Evolutionary conservation across 2,113 vertebrate genomes (phyloP).

Genomic region (Spea bombifrons): DNA sequence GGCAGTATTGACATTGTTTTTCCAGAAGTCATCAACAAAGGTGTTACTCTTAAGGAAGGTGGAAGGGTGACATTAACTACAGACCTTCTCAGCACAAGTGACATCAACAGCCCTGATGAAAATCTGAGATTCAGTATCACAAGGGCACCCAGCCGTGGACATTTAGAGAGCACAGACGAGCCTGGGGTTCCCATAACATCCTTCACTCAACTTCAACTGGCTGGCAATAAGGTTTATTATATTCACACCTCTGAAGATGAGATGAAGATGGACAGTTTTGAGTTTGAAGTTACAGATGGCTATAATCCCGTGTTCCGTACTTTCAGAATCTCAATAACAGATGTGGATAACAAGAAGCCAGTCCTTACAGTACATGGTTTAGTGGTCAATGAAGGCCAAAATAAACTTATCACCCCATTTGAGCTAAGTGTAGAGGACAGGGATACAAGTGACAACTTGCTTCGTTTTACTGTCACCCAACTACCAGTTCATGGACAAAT

Average conservation of each 20-base stretch:
- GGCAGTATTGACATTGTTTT: slow-evolving; percentile 53
- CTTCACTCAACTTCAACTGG: slow-evolving; percentile 61
- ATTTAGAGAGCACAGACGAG: slow-evolving; percentile 58
- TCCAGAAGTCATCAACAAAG: slow-evolving; percentile 61
- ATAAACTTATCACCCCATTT: slow-evolving; percentile 60
- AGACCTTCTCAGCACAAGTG: slow-evolving; percentile 59
- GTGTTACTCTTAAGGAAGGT: slow-evolving; percentile 58
- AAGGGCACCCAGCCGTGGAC: slow-evolving; percentile 51
- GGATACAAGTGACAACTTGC: slow-evolving; percentile 56
- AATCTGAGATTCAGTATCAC: slow-evolving; percentile 57
- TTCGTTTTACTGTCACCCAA: slow-evolving; percentile 58
- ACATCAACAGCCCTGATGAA: slow-evolving; percentile 58
- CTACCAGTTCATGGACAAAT: slow-evolving; percentile 59
- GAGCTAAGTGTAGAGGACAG: slow-evolving; percentile 60
- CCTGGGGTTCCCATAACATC: slow-evolving; percentile 54
- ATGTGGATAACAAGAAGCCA: slow-evolving; percentile 62
- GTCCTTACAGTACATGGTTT: slow-evolving; percentile 57
- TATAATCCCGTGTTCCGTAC: slow-evolving; percentile 54
- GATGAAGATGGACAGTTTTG: slow-evolving; percentile 61
- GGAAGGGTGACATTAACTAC: slow-evolving; percentile 58
- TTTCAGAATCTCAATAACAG: slow-evolving; percentile 59
- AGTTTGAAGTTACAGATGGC: slow-evolving; percentile 60
- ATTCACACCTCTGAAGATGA: slow-evolving; percentile 58
- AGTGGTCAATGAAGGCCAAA: slow-evolving; percentile 53
- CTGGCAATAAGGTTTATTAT: slow-evolving; percentile 63